Conservation (phyloP, 2,888 invertebrate genomes). For the Pristionchus japonicus region DNA sequence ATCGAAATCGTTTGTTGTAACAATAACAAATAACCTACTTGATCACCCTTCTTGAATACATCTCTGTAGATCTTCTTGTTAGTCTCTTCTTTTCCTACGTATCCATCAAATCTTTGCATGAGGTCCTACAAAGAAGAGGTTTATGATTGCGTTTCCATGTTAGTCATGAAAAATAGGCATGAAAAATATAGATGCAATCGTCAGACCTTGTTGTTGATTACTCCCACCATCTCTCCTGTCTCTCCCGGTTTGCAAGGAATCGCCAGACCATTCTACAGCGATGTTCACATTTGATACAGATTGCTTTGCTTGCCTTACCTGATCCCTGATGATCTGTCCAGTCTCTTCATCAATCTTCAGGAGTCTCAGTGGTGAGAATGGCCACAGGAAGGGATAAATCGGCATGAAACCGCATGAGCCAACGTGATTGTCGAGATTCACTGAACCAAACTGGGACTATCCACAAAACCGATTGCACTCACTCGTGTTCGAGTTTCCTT, state of each 20-base stretch:
- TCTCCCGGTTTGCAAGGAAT: slow-evolving; percentile 86
- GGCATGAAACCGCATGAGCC: slow-evolving; percentile 93
- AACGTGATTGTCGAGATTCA: slow-evolving; percentile 90
- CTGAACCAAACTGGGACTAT: too few species aligned
- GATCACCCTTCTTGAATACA: slow-evolving; percentile 91
- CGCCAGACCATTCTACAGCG: slow-evolving; percentile 85
- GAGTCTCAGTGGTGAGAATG: slow-evolving; percentile 92
- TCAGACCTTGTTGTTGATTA: slow-evolving; percentile 85
- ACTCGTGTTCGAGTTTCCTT: slow-evolving; percentile 94
- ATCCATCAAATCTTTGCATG: slow-evolving; percentile 80
- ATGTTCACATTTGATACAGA: not conserved
- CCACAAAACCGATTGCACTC: not conserved
- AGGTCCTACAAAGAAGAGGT: slow-evolving; percentile 15
- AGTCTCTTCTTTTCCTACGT: slow-evolving; percentile 88
- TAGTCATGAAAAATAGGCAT: too few species aligned
- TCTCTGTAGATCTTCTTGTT: slow-evolving; percentile 90
- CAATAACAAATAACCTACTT: slow-evolving; percentile 84
- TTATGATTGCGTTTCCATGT: not conserved
- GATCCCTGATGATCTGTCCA: slow-evolving; percentile 89
- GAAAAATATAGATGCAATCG: not conserved
- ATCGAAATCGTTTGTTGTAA: not conserved
- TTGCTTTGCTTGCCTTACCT: slow-evolving; percentile 44
- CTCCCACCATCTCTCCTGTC: slow-evolving; percentile 95
- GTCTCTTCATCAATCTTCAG: slow-evolving; percentile 90
- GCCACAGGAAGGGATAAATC: slow-evolving; percentile 84